phyloP scores from a whole-genome alignment of 92 coral and sea anemone species.

The Parazoanthus atlanticus region DNA sequence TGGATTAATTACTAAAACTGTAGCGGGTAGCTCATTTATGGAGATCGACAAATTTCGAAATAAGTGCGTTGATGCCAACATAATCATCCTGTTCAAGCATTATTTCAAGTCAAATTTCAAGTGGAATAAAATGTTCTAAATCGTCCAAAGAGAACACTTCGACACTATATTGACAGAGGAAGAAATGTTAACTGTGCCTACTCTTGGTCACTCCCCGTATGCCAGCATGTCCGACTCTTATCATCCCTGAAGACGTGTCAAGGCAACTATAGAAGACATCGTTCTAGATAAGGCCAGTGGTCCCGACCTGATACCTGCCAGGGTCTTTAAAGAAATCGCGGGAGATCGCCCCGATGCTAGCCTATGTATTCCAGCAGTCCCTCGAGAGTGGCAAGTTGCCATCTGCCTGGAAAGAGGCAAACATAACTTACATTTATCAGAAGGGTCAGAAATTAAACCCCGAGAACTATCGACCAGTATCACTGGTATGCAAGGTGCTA shows the following conservation, averaged over 20 bases:
- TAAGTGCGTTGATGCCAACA: too few relatives aligned
- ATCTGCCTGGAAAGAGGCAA: slow-evolving; percentile 44
- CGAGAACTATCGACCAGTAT: slow-evolving; percentile 36
- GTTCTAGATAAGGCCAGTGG: slow-evolving; percentile 32
- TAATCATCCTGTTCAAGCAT: too few relatives aligned
- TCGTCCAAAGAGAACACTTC: slow-evolving; percentile 28
- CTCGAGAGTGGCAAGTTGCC: slow-evolving; percentile 39
- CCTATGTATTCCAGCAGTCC: slow-evolving; percentile 40
- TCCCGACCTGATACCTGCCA: slow-evolving; percentile 35
- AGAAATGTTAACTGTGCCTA: slow-evolving; percentile 22
- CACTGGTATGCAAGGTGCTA: slow-evolving; percentile 23
- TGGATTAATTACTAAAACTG: too few relatives aligned
- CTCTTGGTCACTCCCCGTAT: slow-evolving; percentile 22
- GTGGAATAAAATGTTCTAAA: too few relatives aligned
- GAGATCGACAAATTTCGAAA: too few relatives aligned
- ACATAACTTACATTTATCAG: slow-evolving; percentile 5
- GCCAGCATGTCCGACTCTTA: slow-evolving; percentile 7
- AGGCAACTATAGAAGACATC: slow-evolving; percentile 24
- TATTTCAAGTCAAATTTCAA: too few relatives aligned
- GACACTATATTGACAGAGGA: slow-evolving; percentile 40
- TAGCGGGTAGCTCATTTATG: too few relatives aligned
- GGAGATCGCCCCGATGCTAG: slow-evolving; percentile 35
- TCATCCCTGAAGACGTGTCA: slow-evolving; percentile 19
- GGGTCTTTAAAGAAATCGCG: slow-evolving; percentile 26
- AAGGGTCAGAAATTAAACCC: slow-evolving; percentile 38